Evolutionary conservation across 1,140 invertebrate species (phyloP).

Genomic region (Steinernema feltiae): DNA sequence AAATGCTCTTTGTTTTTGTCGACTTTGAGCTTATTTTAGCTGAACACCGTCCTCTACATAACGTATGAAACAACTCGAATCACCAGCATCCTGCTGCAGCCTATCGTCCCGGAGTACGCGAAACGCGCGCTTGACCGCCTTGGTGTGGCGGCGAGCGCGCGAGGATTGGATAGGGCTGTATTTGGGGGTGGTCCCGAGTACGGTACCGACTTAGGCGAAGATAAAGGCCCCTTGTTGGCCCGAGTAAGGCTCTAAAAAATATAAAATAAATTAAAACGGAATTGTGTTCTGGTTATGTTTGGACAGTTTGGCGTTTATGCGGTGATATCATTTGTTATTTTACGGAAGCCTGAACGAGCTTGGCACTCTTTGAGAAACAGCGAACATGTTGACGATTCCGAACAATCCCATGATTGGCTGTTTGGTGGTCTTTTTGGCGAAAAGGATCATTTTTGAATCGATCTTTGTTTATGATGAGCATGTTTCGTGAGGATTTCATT

Average conservation of each 20-base stretch:
- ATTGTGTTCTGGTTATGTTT: too few relatives aligned
- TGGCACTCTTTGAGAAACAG: too few relatives aligned
- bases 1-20: constrained; percentile 56
- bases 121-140: constrained; percentile 25
- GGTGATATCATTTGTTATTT: too few relatives aligned
- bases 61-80: constrained; percentile 76
- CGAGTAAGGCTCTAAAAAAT: neutral
- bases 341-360: too few relatives aligned
- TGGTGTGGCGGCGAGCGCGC: neutral
- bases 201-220: constrained; percentile 12
- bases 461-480: too few relatives aligned
- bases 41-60: constrained; percentile 72
- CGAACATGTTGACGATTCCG: too few relatives aligned
- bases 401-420: too few relatives aligned
- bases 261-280: too few relatives aligned
- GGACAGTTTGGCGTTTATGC: too few relatives aligned
- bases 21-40: constrained; percentile 58
- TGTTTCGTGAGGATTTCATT: too few relatives aligned
- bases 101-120: constrained; percentile 70
- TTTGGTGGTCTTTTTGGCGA: too few relatives aligned
- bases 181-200: constrained; percentile 6
- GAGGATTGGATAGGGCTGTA: constrained; percentile 15
- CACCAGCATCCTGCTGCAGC: constrained; percentile 71
- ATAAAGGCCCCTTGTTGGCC: constrained; percentile 16
- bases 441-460: too few relatives aligned